Percentiles rank a stretch among this genome's conserved stretches.
Conservation (phyloP, 2,888 invertebrate genomes). For the Ormyrus labotus region DNA sequence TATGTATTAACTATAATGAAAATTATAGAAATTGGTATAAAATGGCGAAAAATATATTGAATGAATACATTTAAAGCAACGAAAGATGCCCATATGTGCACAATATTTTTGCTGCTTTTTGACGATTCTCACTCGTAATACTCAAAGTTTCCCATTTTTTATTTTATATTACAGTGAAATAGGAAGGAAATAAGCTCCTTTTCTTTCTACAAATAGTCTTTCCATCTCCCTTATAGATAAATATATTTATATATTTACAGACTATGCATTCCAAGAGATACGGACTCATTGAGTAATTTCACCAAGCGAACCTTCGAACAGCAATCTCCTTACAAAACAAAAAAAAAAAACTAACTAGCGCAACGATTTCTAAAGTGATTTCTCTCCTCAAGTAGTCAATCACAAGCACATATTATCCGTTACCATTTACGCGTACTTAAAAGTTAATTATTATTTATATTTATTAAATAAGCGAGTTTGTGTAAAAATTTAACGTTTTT, state of each 20-base stretch:
- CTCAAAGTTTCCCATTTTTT: constrained; percentile 34
- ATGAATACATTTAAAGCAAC: constrained; percentile 32
- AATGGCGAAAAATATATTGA: constrained; percentile 14
- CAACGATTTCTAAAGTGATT: constrained; percentile 60
- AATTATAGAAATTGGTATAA: constrained; percentile 19
- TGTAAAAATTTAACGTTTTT: constrained; percentile 70
- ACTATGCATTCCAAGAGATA: constrained; percentile 42
- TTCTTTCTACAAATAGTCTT: constrained; percentile 56
- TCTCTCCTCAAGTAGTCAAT: constrained; percentile 59
- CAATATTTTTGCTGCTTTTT: constrained; percentile 12
- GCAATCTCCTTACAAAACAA: constrained; percentile 60
- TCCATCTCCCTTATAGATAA: constrained; percentile 54
- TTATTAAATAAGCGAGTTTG: constrained; percentile 71
- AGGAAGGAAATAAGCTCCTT: constrained; percentile 52
- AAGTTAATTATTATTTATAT: constrained; percentile 65
- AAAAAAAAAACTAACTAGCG: constrained; percentile 58
- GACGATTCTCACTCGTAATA: constrained; percentile 39
- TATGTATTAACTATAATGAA: neutral
- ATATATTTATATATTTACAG: constrained; percentile 58
- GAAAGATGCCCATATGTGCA: constrained; percentile 32
- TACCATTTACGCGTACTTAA: constrained; percentile 64
- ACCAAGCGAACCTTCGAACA: constrained; percentile 59
- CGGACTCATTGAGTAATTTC: constrained; percentile 30
- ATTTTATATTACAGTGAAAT: constrained; percentile 49
- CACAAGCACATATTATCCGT: constrained; percentile 65